Percentiles rank a stretch among this genome's conserved stretches.
phyloP scores from a whole-genome alignment of 2,888 invertebrate species.

The Harmothoe impar region DNA sequence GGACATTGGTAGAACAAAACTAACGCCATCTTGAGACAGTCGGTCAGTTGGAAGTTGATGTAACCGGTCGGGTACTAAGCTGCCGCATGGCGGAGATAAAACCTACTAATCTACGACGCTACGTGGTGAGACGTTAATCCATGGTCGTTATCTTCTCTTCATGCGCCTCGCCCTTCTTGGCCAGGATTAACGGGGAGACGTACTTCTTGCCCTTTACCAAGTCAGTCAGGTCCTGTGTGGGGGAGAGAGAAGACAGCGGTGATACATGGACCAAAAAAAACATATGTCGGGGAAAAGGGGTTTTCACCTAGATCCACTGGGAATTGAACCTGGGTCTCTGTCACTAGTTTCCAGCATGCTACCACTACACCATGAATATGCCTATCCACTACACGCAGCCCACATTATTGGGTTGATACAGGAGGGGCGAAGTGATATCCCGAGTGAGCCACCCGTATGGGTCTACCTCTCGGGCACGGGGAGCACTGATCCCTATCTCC shows the following conservation, averaged over 20 bases:
- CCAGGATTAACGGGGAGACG: conserved; percentile 86
- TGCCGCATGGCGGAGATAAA: background rate
- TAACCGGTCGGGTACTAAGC: background rate
- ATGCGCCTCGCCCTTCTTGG: conserved; percentile 61
- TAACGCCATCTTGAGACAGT: conserved; percentile 9
- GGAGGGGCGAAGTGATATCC: too few relatives aligned
- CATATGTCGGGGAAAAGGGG: too few relatives aligned
- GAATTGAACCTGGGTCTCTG: too few relatives aligned
- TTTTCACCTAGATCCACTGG: too few relatives aligned
- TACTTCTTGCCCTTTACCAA: conserved; percentile 88
- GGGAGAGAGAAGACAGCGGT: background rate
- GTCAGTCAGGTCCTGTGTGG: conserved; percentile 86
- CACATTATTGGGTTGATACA: too few relatives aligned
- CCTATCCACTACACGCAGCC: too few relatives aligned
- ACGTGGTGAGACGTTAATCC: background rate
- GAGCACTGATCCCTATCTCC: too few relatives aligned
- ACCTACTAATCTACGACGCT: background rate
- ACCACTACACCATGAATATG: too few relatives aligned
- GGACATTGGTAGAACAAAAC: background rate
- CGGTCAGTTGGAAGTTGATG: conserved; percentile 19
- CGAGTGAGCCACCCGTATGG: too few relatives aligned
- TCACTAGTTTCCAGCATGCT: too few relatives aligned
- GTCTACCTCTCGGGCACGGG: too few relatives aligned
- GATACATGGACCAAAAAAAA: background rate
- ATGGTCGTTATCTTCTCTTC: conserved; percentile 11